Evolutionary conservation across 30 jellyfish, hydroid and myxozoan species (phyloP).

Genomic region (Morbakka virulenta): DNA sequence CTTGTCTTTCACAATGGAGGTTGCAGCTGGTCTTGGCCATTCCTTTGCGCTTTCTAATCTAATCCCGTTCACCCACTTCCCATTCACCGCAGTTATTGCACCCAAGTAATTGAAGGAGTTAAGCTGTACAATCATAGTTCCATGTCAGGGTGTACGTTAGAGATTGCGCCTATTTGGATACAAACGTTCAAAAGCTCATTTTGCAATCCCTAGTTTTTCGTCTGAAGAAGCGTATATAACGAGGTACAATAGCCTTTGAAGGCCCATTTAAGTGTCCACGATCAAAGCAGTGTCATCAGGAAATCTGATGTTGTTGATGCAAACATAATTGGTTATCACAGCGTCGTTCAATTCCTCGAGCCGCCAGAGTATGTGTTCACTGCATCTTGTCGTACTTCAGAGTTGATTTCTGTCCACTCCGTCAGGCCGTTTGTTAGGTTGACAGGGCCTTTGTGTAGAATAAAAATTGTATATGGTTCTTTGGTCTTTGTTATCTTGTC

Average conservation of each 20-base stretch:
- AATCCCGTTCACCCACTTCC: background rate
- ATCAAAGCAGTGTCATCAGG: constrained; percentile 7
- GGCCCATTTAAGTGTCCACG: background rate
- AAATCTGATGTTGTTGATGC: background rate
- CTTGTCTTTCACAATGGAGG: background rate
- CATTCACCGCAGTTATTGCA: background rate
- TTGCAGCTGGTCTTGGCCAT: background rate
- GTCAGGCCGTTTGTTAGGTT: background rate
- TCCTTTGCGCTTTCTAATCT: background rate
- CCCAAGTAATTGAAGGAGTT: background rate
- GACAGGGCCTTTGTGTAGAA: background rate
- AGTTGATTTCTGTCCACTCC: constrained; percentile 2
- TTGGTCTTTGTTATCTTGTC: background rate
- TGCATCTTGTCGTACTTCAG: background rate
- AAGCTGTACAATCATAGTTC: background rate
- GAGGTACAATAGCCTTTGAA: constrained; percentile 1
- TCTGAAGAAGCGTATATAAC: background rate
- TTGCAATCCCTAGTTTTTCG: background rate
- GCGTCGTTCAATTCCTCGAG: background rate
- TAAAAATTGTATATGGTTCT: background rate
- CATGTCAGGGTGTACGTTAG: background rate
- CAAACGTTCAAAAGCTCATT: background rate
- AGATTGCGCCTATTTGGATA: background rate
- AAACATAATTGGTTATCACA: background rate
- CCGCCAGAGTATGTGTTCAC: background rate